Percentiles rank a stretch among this genome's conserved stretches.
Conservation (phyloP, 2,888 invertebrate species). For the Junonia oenone region DNA sequence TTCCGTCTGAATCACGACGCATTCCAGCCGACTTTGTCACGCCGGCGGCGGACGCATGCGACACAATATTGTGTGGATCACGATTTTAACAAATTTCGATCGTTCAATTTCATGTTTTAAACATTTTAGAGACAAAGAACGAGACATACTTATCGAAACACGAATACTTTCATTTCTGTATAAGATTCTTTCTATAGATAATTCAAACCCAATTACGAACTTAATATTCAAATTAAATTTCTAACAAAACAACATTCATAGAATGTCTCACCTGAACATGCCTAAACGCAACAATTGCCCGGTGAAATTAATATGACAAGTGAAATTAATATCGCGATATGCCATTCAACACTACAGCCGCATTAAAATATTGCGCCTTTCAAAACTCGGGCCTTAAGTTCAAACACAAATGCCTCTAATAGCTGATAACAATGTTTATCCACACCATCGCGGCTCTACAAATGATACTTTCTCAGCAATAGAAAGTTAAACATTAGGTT, state of each 20-base stretch:
- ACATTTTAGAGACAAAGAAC: background rate
- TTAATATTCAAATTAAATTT: background rate
- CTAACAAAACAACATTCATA: background rate
- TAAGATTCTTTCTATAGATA: background rate
- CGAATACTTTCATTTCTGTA: too few relatives aligned
- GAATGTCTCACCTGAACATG: background rate
- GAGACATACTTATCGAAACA: background rate
- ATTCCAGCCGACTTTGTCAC: conserved; percentile 74
- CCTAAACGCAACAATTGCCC: background rate
- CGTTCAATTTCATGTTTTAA: background rate
- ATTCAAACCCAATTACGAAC: background rate
- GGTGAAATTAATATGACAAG: conserved; percentile 4
- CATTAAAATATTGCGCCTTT: conserved; percentile 20
- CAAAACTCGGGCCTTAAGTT: conserved; percentile 8
- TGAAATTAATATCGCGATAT: conserved; percentile 9
- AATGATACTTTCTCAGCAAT: conserved; percentile 68
- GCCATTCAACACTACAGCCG: conserved; percentile 14
- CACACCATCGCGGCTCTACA: conserved; percentile 49
- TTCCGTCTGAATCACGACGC: conserved; percentile 76
- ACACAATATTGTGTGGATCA: conserved; percentile 62
- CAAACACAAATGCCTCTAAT: conserved; percentile 52
- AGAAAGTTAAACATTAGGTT: conserved; percentile 70
- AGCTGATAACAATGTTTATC: conserved; percentile 52
- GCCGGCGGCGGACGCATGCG: conserved; percentile 56
- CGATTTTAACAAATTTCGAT: conserved; percentile 52